Conservation (phyloP, 2,797 vertebrate genomes). For the Synanceia verrucosa region DNA sequence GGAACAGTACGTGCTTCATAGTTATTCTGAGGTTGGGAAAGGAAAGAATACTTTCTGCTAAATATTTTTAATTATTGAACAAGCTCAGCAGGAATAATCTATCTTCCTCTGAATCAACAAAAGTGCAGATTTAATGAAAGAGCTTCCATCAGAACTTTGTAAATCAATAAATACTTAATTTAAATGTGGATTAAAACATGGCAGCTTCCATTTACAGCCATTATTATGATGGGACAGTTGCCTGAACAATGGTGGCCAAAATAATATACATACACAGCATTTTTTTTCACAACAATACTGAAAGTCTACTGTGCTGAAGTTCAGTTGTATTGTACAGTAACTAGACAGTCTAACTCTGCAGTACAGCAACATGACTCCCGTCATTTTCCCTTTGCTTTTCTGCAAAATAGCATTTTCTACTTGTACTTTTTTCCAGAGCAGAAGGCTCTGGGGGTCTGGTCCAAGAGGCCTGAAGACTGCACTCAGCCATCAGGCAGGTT, state of each 20-base stretch:
- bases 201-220: neutral
- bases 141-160: neutral
- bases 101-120: slow-evolving; percentile 3
- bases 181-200: neutral
- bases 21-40: slow-evolving; percentile 1
- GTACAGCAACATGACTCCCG: slow-evolving; percentile 8
- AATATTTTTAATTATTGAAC: slow-evolving; percentile 9
- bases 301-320: neutral
- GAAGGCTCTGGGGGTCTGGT: slow-evolving; percentile 28
- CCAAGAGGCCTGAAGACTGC: slow-evolving; percentile 41
- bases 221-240: neutral
- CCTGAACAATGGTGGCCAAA: neutral
- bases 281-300: neutral
- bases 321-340: slow-evolving; percentile 7
- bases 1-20: neutral
- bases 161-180: neutral
- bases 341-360: slow-evolving; percentile 1
- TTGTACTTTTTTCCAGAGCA: slow-evolving; percentile 42
- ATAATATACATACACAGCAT: neutral
- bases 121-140: slow-evolving; percentile 13
- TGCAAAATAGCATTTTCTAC: slow-evolving; percentile 35
- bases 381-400: slow-evolving; percentile 16
- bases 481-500: slow-evolving; percentile 39
- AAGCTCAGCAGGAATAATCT: neutral
- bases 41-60: neutral